phyloP scores from a whole-genome alignment of 2,113 vertebrate species.

The Ophiodon elongatus region DNA sequence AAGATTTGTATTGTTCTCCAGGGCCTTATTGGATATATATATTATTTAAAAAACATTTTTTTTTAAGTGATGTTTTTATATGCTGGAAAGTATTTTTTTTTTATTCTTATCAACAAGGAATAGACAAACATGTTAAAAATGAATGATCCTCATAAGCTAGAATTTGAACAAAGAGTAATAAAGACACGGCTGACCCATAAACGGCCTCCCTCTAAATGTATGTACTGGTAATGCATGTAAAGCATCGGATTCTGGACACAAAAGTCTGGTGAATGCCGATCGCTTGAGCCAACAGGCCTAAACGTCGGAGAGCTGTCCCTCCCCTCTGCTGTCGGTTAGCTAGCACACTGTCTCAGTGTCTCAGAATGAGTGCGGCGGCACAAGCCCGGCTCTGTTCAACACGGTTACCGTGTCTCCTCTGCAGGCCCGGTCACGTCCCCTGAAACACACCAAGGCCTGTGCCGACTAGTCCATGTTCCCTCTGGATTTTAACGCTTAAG shows the following conservation, averaged over 20 bases:
- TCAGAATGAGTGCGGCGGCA: slow-evolving; percentile 46
- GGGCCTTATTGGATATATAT: not conserved
- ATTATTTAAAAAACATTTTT: not conserved
- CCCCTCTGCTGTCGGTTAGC: slow-evolving; percentile 32
- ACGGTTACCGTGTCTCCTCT: slow-evolving; percentile 27
- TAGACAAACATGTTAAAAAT: not conserved
- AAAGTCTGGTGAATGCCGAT: not conserved
- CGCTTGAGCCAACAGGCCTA: not conserved
- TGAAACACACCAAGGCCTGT: slow-evolving; percentile 55
- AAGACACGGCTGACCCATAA: not conserved
- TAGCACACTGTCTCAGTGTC: slow-evolving; percentile 59
- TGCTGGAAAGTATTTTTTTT: not conserved
- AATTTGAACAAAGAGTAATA: not conserved
- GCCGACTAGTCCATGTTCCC: slow-evolving; percentile 34
- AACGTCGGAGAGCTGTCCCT: not conserved
- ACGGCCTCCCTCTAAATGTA: not conserved
- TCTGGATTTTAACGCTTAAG: slow-evolving; percentile 28
- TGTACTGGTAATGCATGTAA: not conserved
- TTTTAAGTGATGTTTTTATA: not conserved
- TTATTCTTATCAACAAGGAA: not conserved
- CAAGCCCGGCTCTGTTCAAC: slow-evolving; percentile 70
- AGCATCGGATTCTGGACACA: not conserved
- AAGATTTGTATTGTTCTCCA: not conserved
- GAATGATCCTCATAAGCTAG: not conserved
- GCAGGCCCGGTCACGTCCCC: slow-evolving; percentile 70